These are phyloP conservation scores for Leucoptera coffeella DNA, from an alignment of 2,888 invertebrate genomes.

Conservation along the genomic window DNA sequence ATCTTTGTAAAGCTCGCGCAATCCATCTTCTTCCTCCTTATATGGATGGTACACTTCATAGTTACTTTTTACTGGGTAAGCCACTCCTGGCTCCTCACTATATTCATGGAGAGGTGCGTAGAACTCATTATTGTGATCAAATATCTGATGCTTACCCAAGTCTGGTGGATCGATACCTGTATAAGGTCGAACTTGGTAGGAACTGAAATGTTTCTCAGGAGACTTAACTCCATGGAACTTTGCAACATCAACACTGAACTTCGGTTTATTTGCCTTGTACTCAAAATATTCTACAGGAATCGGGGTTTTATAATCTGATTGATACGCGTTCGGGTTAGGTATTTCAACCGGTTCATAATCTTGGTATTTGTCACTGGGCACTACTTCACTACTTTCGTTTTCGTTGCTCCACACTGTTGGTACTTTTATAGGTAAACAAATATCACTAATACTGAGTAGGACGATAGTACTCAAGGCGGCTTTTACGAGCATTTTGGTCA, in stretches of 20 bases:
- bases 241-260: conserved; percentile 30
- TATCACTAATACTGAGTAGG: too few species aligned
- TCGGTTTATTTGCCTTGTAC: conserved; percentile 34
- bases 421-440: conserved; percentile 29
- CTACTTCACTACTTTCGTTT: conserved; percentile 24
- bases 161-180: conserved; percentile 18
- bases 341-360: conserved; percentile 9
- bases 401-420: conserved; percentile 23
- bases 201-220: conserved; percentile 24
- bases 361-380: conserved; percentile 12
- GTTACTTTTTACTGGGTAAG: conserved; percentile 13
- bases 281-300: conserved; percentile 28
- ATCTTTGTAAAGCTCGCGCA: conserved; percentile 28
- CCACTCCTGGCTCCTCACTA: conserved; percentile 12
- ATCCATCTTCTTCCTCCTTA: conserved; percentile 25
- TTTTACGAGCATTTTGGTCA: conserved; percentile 40
- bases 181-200: conserved; percentile 23
- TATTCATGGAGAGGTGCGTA: conserved; percentile 22
- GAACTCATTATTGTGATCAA: conserved; percentile 13
- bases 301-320: conserved; percentile 4
- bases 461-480: too few species aligned
- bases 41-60: conserved; percentile 42
- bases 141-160: conserved; percentile 25
- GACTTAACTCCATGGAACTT: conserved; percentile 28
- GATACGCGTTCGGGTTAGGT: too few species aligned